Evolutionary conservation across 1,140 invertebrate species (phyloP), one percentile per base, ranked within the genome.

Genomic region (Drosophila willistoni): DNA sequence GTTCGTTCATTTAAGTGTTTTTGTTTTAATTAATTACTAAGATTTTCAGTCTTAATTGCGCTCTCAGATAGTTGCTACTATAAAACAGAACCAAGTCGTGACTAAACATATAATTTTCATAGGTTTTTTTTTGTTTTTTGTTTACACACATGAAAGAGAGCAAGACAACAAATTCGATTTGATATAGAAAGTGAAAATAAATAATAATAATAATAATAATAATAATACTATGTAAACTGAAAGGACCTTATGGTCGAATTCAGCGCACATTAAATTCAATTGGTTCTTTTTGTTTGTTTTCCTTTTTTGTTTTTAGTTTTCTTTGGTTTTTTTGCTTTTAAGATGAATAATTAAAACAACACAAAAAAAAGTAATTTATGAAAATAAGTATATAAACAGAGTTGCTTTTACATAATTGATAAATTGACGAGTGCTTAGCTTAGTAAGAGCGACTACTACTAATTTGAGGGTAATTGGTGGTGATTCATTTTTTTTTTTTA

Each of bases 91-190:
- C 36, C 12, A 73, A 60, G 44, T 70, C 75, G 65, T 7, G 29
- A 64, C 61, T 67, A 74, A 61, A 64, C 80, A 84, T 73, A 86
- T 82, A 79, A 73, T 86, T 84, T 84, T 69, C 66, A 79, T 84
- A 80, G 73, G 73, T 68, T 29, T 4, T 25, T 25, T 25, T 57
- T 34, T 77, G 65, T 22, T 22, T 22, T 1, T 25, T 54, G 7
- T 39, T 13, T 39, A 39, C 36, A 77, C 77, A 86, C 79, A 87
- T 73, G 73, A 51, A 51, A 22, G 44, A 51, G 44, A 51, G 44
- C 44, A 19, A 51, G 44, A 51, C 44, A 51, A 51, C 9, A 51
- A 14, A 42, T 74, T 74, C 54, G 34, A 36, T 34, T 29, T 63
- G 2, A 47, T 22, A 51, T 22, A 22, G 44, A 51, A 22, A 51